Evolutionary conservation across 2,113 vertebrate species (phyloP).

Genomic region (Amazona vittata): DNA sequence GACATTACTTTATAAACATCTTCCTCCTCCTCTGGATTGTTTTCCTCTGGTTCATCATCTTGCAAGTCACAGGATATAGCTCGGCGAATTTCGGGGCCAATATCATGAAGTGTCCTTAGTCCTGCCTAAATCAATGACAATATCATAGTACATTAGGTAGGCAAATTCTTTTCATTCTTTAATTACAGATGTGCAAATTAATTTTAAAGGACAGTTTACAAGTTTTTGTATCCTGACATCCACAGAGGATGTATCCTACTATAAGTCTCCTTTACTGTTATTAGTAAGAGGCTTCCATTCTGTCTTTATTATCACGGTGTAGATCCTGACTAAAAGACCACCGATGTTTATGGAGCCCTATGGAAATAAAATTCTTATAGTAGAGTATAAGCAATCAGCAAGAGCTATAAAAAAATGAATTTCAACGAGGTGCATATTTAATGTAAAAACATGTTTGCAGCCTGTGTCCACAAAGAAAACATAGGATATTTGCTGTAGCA

Average conservation of each 20-base stretch:
- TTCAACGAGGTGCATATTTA: conserved; percentile 27
- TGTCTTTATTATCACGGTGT: neutral
- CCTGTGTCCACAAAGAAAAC: conserved; percentile 26
- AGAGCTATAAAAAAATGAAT: conserved; percentile 30
- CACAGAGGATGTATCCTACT: neutral
- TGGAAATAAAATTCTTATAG: neutral
- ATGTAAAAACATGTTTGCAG: conserved; percentile 29
- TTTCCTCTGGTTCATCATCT: conserved; percentile 96
- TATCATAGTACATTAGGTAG: conserved; percentile 77
- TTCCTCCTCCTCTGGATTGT: conserved; percentile 94
- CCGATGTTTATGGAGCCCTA: neutral
- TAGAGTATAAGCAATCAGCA: neutral
- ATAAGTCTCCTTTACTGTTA: neutral
- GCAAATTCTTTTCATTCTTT: neutral
- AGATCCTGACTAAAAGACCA: neutral
- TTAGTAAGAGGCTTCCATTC: neutral
- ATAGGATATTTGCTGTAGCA: neutral
- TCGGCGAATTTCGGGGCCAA: conserved; percentile 98
- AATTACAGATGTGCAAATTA: neutral
- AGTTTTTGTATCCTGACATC: neutral
- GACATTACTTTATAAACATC: conserved; percentile 97
- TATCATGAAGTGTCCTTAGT: conserved; percentile 98
- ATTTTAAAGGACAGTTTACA: neutral
- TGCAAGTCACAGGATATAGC: conserved; percentile 99
- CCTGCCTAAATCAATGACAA: conserved; percentile 95